A percentile compares a stretch with the other conserved stretches of the same genome.
Conservation (phyloP, 1,140 invertebrate genomes). For the Tetramorium simillimum region DNA sequence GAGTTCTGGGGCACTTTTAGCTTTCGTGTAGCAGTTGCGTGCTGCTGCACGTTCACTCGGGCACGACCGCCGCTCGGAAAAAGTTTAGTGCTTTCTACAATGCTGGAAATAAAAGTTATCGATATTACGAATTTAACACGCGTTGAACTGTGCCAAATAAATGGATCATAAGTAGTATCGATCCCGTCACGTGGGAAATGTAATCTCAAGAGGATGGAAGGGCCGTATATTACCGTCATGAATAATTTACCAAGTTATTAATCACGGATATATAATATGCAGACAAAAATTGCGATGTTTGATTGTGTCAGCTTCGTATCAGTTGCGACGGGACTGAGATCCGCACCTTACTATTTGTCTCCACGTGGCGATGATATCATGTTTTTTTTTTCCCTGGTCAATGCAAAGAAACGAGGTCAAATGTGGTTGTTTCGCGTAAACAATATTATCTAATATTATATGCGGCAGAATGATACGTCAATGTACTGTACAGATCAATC, state of each 20-base stretch:
- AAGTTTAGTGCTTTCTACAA: constrained; percentile 46
- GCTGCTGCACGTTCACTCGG: constrained; percentile 59
- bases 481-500: background rate
- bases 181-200: constrained; percentile 13
- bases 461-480: background rate
- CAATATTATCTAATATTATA: constrained; percentile 27
- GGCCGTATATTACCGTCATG: background rate
- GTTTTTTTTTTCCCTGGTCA: background rate
- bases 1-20: constrained; percentile 58
- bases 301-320: constrained; percentile 5
- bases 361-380: background rate
- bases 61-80: constrained; percentile 38
- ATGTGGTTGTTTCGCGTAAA: background rate
- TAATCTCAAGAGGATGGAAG: background rate
- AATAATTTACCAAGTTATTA: constrained; percentile 52
- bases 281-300: background rate
- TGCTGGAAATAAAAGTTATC: constrained; percentile 48
- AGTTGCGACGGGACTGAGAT: background rate
- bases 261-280: background rate
- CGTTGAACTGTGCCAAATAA: background rate
- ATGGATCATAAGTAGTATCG: background rate
- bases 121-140: constrained; percentile 41
- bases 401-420: constrained; percentile 10
- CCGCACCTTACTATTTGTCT: background rate
- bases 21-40: constrained; percentile 58